Percentiles rank a stretch among this genome's conserved stretches.
These are phyloP conservation scores for Gallinago media DNA, from an alignment of 2,113 vertebrate species.

Conservation along the genomic window DNA sequence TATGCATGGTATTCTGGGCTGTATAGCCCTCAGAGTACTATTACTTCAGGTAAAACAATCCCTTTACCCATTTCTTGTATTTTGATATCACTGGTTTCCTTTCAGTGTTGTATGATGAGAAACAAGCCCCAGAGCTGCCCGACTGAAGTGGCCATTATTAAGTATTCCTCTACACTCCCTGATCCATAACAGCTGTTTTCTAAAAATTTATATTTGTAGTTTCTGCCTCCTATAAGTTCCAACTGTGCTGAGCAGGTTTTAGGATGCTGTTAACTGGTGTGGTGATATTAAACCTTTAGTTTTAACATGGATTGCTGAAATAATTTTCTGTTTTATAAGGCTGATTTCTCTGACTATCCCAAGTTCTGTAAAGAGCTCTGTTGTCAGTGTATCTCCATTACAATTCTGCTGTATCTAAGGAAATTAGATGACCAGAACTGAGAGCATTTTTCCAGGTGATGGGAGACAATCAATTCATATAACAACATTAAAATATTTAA, in stretches of 20 bases:
- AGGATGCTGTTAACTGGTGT: not conserved
- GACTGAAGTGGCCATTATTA: not conserved
- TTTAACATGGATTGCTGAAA: not conserved
- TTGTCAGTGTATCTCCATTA: not conserved
- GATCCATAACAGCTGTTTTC: not conserved
- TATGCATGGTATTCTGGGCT: not conserved
- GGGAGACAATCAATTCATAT: not conserved
- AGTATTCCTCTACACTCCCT: not conserved
- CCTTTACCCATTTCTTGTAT: not conserved
- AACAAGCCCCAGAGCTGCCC: not conserved
- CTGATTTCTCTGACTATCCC: not conserved
- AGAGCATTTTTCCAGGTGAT: not conserved
- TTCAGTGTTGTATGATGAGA: not conserved
- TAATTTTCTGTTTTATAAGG: not conserved
- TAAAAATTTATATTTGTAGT: not conserved
- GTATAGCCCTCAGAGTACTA: not conserved
- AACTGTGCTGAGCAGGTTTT: not conserved
- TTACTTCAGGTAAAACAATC: not conserved
- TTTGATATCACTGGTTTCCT: not conserved
- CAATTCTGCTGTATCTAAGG: not conserved
- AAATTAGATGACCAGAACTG: not conserved
- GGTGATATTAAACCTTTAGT: not conserved
- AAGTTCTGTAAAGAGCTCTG: not conserved
- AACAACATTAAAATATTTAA: constrained; percentile 28
- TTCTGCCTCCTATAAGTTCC: not conserved